Evolutionary conservation across 1,140 invertebrate species (phyloP).

Genomic region (Zaprionus ghesquierei): DNA sequence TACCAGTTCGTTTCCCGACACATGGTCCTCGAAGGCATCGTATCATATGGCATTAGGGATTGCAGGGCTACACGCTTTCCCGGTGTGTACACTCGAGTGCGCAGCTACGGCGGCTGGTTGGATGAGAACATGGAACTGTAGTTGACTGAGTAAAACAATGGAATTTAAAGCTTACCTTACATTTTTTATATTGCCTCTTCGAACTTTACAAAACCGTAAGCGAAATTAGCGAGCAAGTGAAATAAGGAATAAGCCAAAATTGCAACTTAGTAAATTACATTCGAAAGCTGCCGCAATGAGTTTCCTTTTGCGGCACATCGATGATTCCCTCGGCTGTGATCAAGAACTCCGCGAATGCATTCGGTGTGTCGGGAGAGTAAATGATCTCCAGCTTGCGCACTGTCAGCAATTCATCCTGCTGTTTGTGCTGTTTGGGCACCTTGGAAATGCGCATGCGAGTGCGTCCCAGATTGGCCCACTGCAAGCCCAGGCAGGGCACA

Average conservation of each 20-base stretch:
- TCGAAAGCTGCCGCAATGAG: neutral
- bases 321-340: slow-evolving; percentile 68
- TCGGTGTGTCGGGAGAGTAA: slow-evolving; percentile 82
- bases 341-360: slow-evolving; percentile 71
- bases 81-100: neutral
- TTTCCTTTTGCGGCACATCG: slow-evolving; percentile 44
- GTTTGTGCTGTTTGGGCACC: slow-evolving; percentile 62
- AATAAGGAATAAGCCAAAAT: too few relatives aligned
- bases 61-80: neutral
- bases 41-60: neutral
- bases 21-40: neutral
- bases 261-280: too few relatives aligned
- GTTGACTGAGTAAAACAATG: too few relatives aligned
- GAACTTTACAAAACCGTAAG: too few relatives aligned
- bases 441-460: slow-evolving; percentile 85
- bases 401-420: slow-evolving; percentile 54
- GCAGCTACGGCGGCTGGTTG: neutral
- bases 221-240: too few relatives aligned
- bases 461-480: slow-evolving; percentile 88
- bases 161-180: too few relatives aligned
- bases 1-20: neutral
- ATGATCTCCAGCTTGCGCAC: slow-evolving; percentile 78
- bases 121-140: neutral
- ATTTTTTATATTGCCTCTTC: too few relatives aligned
- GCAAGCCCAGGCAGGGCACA: slow-evolving; percentile 86